phyloP scores from a whole-genome alignment of 2,888 invertebrate species.

The Drosophila diplacantha region DNA sequence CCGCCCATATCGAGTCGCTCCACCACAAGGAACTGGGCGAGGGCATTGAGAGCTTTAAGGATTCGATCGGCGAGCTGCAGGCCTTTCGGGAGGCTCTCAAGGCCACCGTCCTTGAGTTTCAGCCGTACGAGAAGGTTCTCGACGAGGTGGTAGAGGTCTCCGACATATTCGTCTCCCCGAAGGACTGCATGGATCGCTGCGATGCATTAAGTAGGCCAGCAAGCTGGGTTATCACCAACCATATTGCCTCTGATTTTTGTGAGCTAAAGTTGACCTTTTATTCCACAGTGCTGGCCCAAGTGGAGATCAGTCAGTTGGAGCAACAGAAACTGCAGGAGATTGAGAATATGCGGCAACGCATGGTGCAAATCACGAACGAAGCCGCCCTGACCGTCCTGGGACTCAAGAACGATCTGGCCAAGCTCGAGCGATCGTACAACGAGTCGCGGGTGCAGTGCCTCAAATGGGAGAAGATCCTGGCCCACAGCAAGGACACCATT shows the following conservation, averaged over 20 bases:
- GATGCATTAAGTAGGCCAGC: constrained; percentile 76
- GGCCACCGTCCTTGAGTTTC: constrained; percentile 70
- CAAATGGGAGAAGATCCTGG: constrained; percentile 75
- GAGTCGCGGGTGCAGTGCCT: constrained; percentile 66
- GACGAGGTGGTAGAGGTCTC: constrained; percentile 73
- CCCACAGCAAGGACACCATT: constrained; percentile 67
- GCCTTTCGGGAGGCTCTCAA: constrained; percentile 73
- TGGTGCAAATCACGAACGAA: constrained; percentile 75
- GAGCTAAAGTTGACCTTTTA: not conserved
- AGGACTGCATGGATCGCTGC: constrained; percentile 77
- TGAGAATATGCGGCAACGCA: constrained; percentile 74
- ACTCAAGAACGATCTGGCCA: constrained; percentile 74
- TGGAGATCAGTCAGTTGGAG: constrained; percentile 73
- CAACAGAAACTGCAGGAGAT: constrained; percentile 70
- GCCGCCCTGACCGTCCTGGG: constrained; percentile 75
- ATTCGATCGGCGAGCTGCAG: constrained; percentile 61
- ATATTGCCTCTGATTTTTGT: not conserved
- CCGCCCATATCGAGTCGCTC: constrained; percentile 62
- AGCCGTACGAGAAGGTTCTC: constrained; percentile 76
- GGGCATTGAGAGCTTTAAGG: constrained; percentile 63
- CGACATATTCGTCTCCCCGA: constrained; percentile 72
- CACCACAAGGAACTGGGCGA: constrained; percentile 62
- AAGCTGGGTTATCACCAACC: not conserved
- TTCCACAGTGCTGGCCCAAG: constrained; percentile 75
- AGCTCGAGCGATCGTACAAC: constrained; percentile 72